Evolutionary conservation across 2,888 invertebrate species (phyloP).

Genomic region (Lasioglossum vierecki): DNA sequence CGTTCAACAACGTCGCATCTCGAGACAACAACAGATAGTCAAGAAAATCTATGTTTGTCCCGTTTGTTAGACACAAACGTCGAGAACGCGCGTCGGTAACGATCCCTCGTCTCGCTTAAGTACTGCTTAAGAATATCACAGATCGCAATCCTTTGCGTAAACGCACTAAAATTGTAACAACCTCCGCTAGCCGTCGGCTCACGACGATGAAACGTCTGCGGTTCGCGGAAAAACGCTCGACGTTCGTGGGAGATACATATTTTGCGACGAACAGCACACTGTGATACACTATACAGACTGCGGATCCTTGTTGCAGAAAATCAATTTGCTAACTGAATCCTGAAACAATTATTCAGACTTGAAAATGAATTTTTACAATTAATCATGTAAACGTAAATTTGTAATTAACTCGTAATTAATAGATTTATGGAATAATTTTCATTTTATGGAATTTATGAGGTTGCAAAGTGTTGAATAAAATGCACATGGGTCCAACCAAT

Average conservation of each 20-base stretch:
- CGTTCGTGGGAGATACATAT: slow-evolving; percentile 19
- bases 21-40: background rate
- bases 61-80: background rate
- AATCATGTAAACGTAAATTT: too few relatives aligned
- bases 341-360: too few relatives aligned
- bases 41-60: background rate
- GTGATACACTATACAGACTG: background rate
- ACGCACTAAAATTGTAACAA: slow-evolving; percentile 67
- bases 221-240: slow-evolving; percentile 39
- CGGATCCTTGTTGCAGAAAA: background rate
- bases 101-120: slow-evolving; percentile 64
- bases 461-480: too few relatives aligned
- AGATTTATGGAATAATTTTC: too few relatives aligned
- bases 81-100: slow-evolving; percentile 22
- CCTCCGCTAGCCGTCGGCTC: slow-evolving; percentile 62
- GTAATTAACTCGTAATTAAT: too few relatives aligned
- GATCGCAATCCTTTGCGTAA: slow-evolving; percentile 77
- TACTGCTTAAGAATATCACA: slow-evolving; percentile 82
- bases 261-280: slow-evolving; percentile 32
- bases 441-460: too few relatives aligned
- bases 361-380: too few relatives aligned
- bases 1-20: slow-evolving; percentile 7
- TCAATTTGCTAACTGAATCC: background rate
- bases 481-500: too few relatives aligned
- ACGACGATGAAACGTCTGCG: slow-evolving; percentile 49